phyloP scores from a whole-genome alignment of 2,113 vertebrate genomes.

The Spheniscus mendiculus region DNA sequence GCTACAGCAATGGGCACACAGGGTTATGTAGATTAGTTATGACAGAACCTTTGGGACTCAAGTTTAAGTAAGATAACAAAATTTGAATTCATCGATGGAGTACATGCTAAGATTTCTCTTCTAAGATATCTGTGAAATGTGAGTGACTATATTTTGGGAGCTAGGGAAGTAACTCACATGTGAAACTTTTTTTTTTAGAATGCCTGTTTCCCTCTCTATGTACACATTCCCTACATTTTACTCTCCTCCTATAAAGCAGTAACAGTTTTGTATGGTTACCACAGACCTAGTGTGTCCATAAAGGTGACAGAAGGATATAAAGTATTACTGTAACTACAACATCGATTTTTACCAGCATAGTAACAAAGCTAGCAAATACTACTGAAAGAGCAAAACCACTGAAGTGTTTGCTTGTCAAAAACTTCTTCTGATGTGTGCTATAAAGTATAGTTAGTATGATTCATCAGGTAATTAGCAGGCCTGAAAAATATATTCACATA shows the following conservation, averaged over 20 bases:
- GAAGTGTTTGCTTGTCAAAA: not conserved
- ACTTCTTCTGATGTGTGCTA: not conserved
- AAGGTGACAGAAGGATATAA: not conserved
- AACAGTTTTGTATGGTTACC: not conserved
- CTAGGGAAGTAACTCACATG: not conserved
- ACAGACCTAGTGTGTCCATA: not conserved
- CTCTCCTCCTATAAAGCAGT: not conserved
- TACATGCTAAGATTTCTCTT: not conserved
- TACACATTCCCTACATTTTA: not conserved
- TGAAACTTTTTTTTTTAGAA: not conserved
- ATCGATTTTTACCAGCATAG: not conserved
- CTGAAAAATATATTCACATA: constrained; percentile 32
- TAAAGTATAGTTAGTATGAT: not conserved
- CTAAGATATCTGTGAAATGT: not conserved
- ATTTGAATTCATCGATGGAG: not conserved
- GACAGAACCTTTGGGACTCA: not conserved
- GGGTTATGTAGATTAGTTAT: not conserved
- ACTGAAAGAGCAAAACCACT: not conserved
- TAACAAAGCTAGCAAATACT: not conserved
- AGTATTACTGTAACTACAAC: not conserved
- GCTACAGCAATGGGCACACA: not conserved
- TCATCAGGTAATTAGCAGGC: constrained; percentile 19
- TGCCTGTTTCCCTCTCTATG: not conserved
- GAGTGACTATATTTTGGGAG: not conserved
- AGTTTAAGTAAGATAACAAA: not conserved